phyloP scores from a whole-genome alignment of 2,888 invertebrate genomes.

The Phasia obesa region DNA sequence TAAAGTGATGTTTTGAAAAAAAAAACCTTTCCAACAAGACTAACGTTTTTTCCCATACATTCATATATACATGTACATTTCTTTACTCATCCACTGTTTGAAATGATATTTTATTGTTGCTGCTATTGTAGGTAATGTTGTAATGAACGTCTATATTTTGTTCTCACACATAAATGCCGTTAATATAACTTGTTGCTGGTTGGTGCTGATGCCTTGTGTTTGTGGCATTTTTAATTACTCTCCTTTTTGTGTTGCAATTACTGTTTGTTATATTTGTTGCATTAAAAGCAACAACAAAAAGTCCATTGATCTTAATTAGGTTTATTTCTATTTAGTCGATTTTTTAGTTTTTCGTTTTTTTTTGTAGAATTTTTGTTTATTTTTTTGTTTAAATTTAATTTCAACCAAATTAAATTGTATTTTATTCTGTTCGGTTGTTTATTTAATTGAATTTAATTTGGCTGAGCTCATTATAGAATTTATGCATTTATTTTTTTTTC shows the following conservation, averaged over 20 bases:
- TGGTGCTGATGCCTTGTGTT: conserved; percentile 20
- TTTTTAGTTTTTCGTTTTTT: conserved; percentile 39
- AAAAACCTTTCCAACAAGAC: background rate
- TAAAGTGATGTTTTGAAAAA: background rate
- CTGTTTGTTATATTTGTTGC: conserved; percentile 10
- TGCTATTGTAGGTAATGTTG: conserved; percentile 6
- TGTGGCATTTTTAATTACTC: conserved; percentile 64
- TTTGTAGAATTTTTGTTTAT: no score
- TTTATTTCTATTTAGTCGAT: conserved; percentile 54
- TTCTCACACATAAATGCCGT: conserved; percentile 57
- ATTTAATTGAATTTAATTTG: conserved; percentile 66
- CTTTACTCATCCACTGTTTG: conserved; percentile 22
- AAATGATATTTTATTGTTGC: conserved; percentile 4
- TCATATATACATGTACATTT: background rate
- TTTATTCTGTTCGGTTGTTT: conserved; percentile 28
- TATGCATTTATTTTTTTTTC: conserved; percentile 39
- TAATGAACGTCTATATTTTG: conserved; percentile 5
- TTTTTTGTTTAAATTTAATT: conserved; percentile 25
- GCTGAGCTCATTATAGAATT: conserved; percentile 60
- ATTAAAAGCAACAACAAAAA: conserved; percentile 42
- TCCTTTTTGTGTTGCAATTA: conserved; percentile 28
- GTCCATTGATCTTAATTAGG: conserved; percentile 70
- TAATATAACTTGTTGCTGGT: conserved; percentile 40
- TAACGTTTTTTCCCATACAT: background rate
- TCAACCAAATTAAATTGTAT: conserved; percentile 56